Percentiles rank a stretch among this genome's conserved stretches.
Evolutionary conservation across 2,888 invertebrate genomes (phyloP).

Genomic region (Agrochola macilenta): DNA sequence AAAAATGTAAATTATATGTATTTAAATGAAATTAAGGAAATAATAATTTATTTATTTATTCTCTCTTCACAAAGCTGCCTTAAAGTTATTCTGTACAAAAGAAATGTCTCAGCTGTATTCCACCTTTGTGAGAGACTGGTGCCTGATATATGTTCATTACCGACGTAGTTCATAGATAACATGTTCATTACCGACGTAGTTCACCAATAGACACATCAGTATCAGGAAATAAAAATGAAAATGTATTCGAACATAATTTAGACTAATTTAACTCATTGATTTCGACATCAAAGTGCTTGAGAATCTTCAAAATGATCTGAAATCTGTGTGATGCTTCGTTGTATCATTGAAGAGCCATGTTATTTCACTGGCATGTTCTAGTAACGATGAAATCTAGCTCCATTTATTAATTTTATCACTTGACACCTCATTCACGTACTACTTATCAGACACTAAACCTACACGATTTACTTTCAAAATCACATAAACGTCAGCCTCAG

Average conservation of each 20-base stretch:
- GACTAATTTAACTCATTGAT: constrained; percentile 14
- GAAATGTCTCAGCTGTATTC: too few species aligned
- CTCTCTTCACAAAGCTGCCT: too few species aligned
- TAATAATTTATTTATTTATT: too few species aligned
- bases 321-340: constrained; percentile 48
- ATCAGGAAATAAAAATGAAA: constrained; percentile 37
- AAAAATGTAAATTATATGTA: too few species aligned
- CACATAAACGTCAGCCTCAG: constrained; percentile 88
- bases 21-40: too few species aligned
- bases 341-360: constrained; percentile 55
- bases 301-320: constrained; percentile 36
- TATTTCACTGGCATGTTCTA: constrained; percentile 66
- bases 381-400: constrained; percentile 76
- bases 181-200: constrained; percentile 6
- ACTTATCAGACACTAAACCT: constrained; percentile 86
- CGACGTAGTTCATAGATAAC: too few species aligned
- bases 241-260: constrained; percentile 39
- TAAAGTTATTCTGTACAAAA: too few species aligned
- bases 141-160: too few species aligned
- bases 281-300: constrained; percentile 56
- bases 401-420: constrained; percentile 88
- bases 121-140: too few species aligned
- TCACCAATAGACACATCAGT: background rate
- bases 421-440: constrained; percentile 86
- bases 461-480: constrained; percentile 89